Base-by-base conservation (phyloP, 2,888 invertebrate genomes). In the Leptinotarsa haldemani region DNA sequence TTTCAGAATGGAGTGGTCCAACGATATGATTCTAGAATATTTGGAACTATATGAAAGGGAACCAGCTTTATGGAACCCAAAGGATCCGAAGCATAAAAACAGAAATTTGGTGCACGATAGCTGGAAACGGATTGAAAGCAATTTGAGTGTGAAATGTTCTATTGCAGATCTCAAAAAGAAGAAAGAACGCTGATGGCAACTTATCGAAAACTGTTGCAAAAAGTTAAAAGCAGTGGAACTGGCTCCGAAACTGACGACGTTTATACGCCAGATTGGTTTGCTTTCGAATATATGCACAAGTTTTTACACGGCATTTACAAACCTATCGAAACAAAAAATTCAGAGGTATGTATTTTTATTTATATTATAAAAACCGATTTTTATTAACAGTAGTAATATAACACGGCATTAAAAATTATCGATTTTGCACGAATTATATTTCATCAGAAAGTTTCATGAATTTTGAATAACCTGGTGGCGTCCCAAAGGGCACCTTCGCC, bases 201-300 rank as follows among this genome's bases (percentile, higher is more conserved):
- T 47, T 47, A 47, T 47, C 47, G n/a, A n/a, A n/a, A n/a, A n/a
- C n/a, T n/a, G n/a, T n/a, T n/a, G n/a, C 4, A 79, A 84, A 80
- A 74, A 77, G 80, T 15, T 83, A 48, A 22, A 47, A 48, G 48
- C 9, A 48, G 48, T 48, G 48, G 40, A 66, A 74, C 74, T 7
- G 76, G 71, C 12, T 50, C 16, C 67, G 74, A 72, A 15, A 64
- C 74, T 20, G 64, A 66, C 7, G 76, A 74, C 56, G 68, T 76
- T 80, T 88, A 87, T 82, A 86, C 84, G 18, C 86, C 87, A 25
- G 84, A 84, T 71, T 89, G 89, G 89, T 89, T 89, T 75, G 88
- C 88, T 48, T 48, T 48, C 48, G 9, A 48, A 48, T 48, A 48
- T 48, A 9, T 89, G 84, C 84, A 85, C 25, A 25, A 25, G 25